These are phyloP conservation scores for Naso thynnoides DNA, from an alignment of 2,797 vertebrate species.

Conservation along the genomic window DNA sequence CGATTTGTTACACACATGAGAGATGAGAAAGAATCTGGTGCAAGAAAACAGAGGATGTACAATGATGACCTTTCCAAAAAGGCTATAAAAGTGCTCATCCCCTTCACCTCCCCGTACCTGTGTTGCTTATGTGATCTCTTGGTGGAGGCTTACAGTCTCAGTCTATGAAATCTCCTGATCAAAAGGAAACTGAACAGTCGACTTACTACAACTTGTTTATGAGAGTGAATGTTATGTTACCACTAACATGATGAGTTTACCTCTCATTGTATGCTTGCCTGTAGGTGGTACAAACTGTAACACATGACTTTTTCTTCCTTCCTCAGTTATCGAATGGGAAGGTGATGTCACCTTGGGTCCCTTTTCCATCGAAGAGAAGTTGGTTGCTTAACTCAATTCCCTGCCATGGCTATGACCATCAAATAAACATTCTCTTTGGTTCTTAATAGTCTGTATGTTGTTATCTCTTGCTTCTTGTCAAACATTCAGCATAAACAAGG, in stretches of 20 bases:
- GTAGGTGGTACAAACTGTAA: constrained; percentile 16
- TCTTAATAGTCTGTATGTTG: constrained; percentile 46
- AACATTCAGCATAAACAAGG: constrained; percentile 17
- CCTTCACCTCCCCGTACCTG: too few relatives aligned
- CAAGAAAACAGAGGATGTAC: too few relatives aligned
- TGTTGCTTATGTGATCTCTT: too few relatives aligned
- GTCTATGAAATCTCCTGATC: too few relatives aligned
- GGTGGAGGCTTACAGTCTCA: too few relatives aligned
- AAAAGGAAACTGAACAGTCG: background rate
- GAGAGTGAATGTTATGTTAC: background rate
- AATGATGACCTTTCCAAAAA: too few relatives aligned
- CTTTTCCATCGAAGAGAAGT: constrained; percentile 47
- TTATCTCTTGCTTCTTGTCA: constrained; percentile 32
- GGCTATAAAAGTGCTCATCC: too few relatives aligned
- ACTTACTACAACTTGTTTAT: background rate
- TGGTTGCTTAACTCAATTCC: constrained; percentile 37
- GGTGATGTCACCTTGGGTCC: constrained; percentile 69
- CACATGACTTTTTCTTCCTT: constrained; percentile 34
- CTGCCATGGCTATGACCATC: constrained; percentile 28
- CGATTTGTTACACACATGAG: too few relatives aligned
- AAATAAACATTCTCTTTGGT: constrained; percentile 67
- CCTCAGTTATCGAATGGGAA: constrained; percentile 69
- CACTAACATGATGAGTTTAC: background rate
- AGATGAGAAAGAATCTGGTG: too few relatives aligned
- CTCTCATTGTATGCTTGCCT: background rate